These are phyloP conservation scores for Enoplosus armatus DNA, from an alignment of 2,797 vertebrate genomes.

Conservation along the genomic window DNA sequence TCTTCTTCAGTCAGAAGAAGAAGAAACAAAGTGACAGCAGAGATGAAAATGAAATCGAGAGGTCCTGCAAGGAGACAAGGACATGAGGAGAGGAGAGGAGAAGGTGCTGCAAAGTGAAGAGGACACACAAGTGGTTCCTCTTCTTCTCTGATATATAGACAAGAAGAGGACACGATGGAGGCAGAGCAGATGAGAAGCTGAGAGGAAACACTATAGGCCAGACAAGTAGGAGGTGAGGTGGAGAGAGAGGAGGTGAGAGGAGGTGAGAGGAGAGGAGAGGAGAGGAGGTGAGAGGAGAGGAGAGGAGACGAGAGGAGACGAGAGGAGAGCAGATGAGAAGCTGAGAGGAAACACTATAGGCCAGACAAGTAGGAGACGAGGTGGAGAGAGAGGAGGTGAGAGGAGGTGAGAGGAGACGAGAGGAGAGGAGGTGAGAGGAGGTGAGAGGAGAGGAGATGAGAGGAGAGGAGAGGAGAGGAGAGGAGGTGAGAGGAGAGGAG, in stretches of 20 bases:
- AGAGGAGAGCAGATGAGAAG: too few species aligned
- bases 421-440: too few species aligned
- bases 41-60: background rate
- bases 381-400: too few species aligned
- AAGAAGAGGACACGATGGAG: background rate
- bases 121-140: background rate
- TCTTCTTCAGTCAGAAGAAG: background rate
- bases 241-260: background rate
- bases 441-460: too few species aligned
- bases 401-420: too few species aligned
- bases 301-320: too few species aligned
- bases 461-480: too few species aligned
- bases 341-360: too few species aligned
- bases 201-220: slow-evolving; percentile 3
- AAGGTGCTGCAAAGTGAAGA: background rate
- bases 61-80: background rate
- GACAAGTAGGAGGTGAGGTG: background rate
- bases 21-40: background rate
- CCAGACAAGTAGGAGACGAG: too few species aligned
- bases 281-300: background rate
- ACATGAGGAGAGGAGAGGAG: background rate
- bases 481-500: too few species aligned
- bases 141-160: background rate
- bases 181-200: background rate
- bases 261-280: too few species aligned